Conservation (phyloP, 1,140 invertebrate genomes). For the Drosophila rhopaloa region DNA sequence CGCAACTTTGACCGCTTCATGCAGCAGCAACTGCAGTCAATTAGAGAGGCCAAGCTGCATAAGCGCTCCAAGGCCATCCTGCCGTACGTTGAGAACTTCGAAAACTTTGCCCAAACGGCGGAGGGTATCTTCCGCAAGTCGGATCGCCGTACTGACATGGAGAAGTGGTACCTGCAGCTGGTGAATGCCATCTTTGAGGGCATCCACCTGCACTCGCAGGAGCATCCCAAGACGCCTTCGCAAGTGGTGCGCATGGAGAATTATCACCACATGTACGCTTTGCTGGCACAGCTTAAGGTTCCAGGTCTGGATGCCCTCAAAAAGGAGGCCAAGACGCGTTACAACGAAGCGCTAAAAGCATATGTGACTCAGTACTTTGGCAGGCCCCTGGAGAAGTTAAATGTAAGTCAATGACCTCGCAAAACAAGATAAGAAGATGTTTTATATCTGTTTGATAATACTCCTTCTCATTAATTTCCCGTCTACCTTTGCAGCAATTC, state of each 20-base stretch:
- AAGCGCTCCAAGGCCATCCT: slow-evolving; percentile 94
- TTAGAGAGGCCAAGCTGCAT: slow-evolving; percentile 91
- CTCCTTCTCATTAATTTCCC: not conserved
- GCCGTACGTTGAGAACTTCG: slow-evolving; percentile 96
- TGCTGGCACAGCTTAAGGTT: slow-evolving; percentile 96
- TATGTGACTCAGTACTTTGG: slow-evolving; percentile 98
- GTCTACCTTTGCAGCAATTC: slow-evolving; percentile 88
- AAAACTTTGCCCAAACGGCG: slow-evolving; percentile 94
- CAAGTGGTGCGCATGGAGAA: slow-evolving; percentile 99
- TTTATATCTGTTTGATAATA: not conserved
- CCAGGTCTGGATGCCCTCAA: slow-evolving; percentile 93
- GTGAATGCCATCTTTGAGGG: slow-evolving; percentile 94
- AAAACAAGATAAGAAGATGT: not conserved
- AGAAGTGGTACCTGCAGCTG: slow-evolving; percentile 96
- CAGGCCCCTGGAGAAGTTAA: slow-evolving; percentile 96
- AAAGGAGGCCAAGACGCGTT: slow-evolving; percentile 96
- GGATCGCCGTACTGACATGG: slow-evolving; percentile 96
- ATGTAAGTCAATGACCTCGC: slow-evolving; percentile 86
- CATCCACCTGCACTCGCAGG: slow-evolving; percentile 91
- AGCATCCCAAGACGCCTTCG: slow-evolving; percentile 96
- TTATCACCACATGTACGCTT: slow-evolving; percentile 96
- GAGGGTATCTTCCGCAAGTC: slow-evolving; percentile 95
- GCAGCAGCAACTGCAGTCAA: slow-evolving; percentile 92
- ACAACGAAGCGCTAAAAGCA: slow-evolving; percentile 94
- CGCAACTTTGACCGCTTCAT: slow-evolving; percentile 97